Percentiles rank a stretch among this genome's conserved stretches.
phyloP scores from a whole-genome alignment of 2,888 invertebrate species.

The Phyto melanocephala region DNA sequence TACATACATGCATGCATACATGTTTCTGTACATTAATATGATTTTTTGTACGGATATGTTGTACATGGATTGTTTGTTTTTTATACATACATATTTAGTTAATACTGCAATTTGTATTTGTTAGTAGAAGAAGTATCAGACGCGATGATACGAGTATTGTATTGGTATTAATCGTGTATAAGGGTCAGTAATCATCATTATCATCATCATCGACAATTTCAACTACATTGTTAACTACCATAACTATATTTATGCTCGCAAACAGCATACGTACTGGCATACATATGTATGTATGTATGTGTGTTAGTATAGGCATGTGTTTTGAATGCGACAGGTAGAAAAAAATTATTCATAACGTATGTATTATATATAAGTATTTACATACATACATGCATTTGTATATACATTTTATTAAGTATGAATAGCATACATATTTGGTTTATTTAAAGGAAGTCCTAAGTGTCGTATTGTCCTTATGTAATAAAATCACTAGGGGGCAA shows the following conservation, averaged over 20 bases:
- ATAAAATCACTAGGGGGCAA: too few relatives aligned
- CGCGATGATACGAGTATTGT: background rate
- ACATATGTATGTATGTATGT: background rate
- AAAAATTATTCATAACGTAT: background rate
- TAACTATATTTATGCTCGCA: background rate
- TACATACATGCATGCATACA: too few relatives aligned
- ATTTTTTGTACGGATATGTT: background rate
- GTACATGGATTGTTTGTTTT: constrained; percentile 21
- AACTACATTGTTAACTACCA: background rate
- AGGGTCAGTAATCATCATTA: constrained; percentile 39
- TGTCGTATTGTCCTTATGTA: too few relatives aligned
- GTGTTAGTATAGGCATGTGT: background rate
- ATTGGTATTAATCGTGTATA: constrained; percentile 9
- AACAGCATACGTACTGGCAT: too few relatives aligned
- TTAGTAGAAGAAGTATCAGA: background rate
- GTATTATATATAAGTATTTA: too few relatives aligned
- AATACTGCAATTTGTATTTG: constrained; percentile 1
- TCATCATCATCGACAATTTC: background rate
- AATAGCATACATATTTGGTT: too few relatives aligned
- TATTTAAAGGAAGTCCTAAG: too few relatives aligned
- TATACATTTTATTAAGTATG: too few relatives aligned
- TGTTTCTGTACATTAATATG: background rate
- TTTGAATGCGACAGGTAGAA: constrained; percentile 30
- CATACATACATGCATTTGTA: too few relatives aligned
- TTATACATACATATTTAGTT: background rate